These are phyloP conservation scores for Scytalopus superciliaris DNA, from an alignment of 2,113 vertebrate genomes.

Conservation along the genomic window DNA sequence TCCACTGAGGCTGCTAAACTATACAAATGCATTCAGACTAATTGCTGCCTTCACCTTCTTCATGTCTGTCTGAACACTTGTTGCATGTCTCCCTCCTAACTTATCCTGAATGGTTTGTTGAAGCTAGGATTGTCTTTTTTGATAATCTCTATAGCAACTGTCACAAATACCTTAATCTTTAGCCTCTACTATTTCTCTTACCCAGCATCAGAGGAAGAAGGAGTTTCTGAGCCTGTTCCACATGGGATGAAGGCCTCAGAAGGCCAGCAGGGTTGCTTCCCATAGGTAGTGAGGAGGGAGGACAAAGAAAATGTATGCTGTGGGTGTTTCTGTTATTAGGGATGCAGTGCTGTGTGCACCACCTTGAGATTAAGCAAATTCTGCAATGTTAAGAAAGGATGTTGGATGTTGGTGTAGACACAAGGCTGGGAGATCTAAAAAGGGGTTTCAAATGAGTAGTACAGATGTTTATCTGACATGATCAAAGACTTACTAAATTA, in stretches of 20 bases:
- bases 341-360: neutral
- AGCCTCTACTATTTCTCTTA: neutral
- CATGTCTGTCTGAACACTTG: neutral
- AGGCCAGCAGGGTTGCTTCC: neutral
- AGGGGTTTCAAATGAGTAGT: neutral
- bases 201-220: neutral
- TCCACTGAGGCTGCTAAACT: neutral
- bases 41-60: neutral
- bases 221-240: neutral
- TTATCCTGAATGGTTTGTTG: neutral
- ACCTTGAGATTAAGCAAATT: neutral
- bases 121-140: neutral
- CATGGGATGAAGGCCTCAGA: neutral
- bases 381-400: neutral
- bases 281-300: neutral
- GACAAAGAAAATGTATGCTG: neutral
- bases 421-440: neutral
- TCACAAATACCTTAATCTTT: neutral
- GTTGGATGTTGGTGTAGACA: neutral
- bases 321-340: neutral
- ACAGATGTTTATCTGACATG: neutral
- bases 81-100: neutral
- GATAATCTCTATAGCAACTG: neutral
- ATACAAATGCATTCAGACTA: neutral
- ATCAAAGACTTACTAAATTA: neutral